A percentile compares a stretch with the other conserved stretches of the same genome.
Conservation (phyloP, 2,113 vertebrate species). For the Caranx ignobilis region DNA sequence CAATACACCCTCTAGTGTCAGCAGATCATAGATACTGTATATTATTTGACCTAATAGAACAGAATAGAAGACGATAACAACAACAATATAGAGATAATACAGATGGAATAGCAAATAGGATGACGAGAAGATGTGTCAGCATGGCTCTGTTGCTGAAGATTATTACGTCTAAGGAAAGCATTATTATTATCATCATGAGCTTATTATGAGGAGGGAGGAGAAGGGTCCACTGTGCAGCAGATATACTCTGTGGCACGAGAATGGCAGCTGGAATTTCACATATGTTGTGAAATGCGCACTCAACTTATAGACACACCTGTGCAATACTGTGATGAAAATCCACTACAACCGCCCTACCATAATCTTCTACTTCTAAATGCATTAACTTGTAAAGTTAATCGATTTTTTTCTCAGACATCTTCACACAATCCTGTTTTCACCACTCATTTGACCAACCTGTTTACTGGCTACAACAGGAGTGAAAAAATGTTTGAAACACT, state of each 20-base stretch:
- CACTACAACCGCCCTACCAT: background rate
- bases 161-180: background rate
- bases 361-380: background rate
- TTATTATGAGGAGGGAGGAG: too few species aligned
- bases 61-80: background rate
- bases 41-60: background rate
- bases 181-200: background rate
- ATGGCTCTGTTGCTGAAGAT: too few species aligned
- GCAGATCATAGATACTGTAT: background rate
- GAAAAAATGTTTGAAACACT: background rate
- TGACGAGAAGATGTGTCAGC: too few species aligned
- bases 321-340: background rate
- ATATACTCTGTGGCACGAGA: too few species aligned
- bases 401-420: background rate
- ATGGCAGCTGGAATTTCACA: too few species aligned
- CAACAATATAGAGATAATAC: background rate
- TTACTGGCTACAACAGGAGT: background rate
- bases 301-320: background rate
- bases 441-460: background rate
- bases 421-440: background rate
- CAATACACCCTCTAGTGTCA: conserved; percentile 33
- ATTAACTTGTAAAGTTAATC: background rate
- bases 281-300: background rate
- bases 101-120: background rate
- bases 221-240: too few species aligned